These are phyloP conservation scores for Ia io DNA, from an alignment of 2,113 vertebrate genomes.

Conservation along the genomic window DNA sequence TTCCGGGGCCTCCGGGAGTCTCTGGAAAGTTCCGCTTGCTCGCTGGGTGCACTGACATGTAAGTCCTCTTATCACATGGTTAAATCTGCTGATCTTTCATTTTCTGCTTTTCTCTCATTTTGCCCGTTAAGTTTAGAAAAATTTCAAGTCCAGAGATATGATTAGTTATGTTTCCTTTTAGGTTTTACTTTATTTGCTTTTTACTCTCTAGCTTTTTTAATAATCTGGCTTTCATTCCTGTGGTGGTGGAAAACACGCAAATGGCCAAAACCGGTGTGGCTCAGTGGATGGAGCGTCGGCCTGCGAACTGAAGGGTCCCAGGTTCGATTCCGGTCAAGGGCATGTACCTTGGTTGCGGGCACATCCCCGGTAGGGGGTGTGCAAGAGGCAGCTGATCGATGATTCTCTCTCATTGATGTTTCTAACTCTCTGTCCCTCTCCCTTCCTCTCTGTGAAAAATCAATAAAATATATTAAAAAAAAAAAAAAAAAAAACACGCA, in stretches of 20 bases:
- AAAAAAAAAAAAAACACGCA: neutral
- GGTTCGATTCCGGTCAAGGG: too few species aligned
- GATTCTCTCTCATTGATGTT: too few species aligned
- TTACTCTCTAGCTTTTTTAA: neutral
- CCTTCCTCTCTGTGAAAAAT: too few species aligned
- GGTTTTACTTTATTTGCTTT: neutral
- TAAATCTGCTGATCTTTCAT: too few species aligned
- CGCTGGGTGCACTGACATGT: accelerated
- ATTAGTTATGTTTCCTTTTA: neutral
- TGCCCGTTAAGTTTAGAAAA: neutral
- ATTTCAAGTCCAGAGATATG: neutral
- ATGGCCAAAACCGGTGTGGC: too few species aligned
- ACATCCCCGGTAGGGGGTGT: too few species aligned
- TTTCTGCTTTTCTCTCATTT: neutral
- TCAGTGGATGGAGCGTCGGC: too few species aligned
- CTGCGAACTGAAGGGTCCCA: too few species aligned
- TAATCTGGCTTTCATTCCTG: neutral
- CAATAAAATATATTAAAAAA: too few species aligned
- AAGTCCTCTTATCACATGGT: accelerated
- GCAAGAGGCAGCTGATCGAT: too few species aligned
- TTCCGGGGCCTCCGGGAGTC: neutral
- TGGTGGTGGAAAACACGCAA: neutral
- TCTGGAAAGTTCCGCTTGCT: neutral
- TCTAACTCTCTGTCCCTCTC: too few species aligned
- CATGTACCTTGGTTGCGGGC: too few species aligned